Evolutionary conservation across 2,113 vertebrate species (phyloP).

Genomic region (Macrotis lagotis): DNA sequence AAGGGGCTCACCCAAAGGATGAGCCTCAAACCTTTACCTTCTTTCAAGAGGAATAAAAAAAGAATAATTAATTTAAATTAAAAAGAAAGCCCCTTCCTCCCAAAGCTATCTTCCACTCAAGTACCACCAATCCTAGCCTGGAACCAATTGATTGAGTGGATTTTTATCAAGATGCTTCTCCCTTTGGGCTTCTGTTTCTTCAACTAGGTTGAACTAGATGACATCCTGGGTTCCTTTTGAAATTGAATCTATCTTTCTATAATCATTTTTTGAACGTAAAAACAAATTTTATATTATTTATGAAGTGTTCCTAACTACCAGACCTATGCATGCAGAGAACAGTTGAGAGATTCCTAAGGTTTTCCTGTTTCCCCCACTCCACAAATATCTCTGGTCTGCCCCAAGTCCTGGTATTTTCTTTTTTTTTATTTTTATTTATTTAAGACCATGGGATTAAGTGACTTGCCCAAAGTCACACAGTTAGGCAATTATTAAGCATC

Average conservation of each 20-base stretch:
- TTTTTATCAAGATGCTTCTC: neutral
- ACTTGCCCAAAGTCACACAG: too few relatives aligned
- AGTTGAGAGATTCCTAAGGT: neutral
- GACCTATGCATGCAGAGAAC: neutral
- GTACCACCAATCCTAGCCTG: neutral
- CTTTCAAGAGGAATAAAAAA: neutral
- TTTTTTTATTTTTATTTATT: too few relatives aligned
- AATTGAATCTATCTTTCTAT: neutral
- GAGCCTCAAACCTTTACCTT: neutral
- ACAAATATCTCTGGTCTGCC: neutral
- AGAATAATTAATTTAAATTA: too few relatives aligned
- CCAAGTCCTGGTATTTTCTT: too few relatives aligned
- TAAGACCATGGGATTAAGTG: too few relatives aligned
- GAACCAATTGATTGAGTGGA: neutral
- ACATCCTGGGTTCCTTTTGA: neutral
- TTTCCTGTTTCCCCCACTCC: neutral
- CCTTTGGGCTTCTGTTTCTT: neutral
- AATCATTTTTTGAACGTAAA: neutral
- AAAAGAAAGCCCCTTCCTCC: neutral
- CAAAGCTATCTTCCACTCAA: neutral
- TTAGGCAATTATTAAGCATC: too few relatives aligned
- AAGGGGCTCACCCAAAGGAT: neutral
- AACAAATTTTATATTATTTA: neutral
- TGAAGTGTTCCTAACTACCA: neutral
- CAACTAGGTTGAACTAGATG: neutral